A percentile compares a stretch with the other conserved stretches of the same genome.
phyloP scores from a whole-genome alignment of 2,888 invertebrate species.

The Electrophaes corylata region DNA sequence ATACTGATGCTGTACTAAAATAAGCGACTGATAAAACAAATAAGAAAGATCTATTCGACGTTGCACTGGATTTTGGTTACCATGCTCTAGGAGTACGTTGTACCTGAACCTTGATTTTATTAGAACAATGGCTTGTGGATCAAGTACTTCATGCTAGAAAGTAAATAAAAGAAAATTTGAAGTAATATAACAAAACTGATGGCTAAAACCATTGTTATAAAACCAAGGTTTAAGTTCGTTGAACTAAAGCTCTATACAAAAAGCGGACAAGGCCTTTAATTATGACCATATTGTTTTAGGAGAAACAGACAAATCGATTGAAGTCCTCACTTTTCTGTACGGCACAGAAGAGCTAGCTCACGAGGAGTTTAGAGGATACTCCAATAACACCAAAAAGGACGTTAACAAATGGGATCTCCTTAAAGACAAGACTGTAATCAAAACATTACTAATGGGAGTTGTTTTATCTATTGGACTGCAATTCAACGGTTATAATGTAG shows the following conservation, averaged over 20 bases:
- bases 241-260: no score
- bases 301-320: neutral
- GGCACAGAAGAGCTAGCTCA: slow-evolving; percentile 1
- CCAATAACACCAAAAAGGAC: neutral
- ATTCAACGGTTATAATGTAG: neutral
- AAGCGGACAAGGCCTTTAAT: no score
- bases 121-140: no score
- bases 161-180: neutral
- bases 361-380: neutral
- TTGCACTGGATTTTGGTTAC: no score
- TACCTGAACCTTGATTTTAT: no score
- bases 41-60: no score
- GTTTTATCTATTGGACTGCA: neutral
- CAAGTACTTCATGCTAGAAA: neutral
- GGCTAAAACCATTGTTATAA: no score
- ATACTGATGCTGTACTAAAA: no score
- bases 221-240: no score
- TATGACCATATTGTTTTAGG: neutral
- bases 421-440: neutral
- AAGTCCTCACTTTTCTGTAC: neutral
- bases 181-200: no score
- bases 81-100: no score
- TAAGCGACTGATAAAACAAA: no score
- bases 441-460: neutral
- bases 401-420: neutral